Base-by-base conservation (phyloP, 2,113 vertebrate genomes). In the Campylomormyrus numenius region DNA sequence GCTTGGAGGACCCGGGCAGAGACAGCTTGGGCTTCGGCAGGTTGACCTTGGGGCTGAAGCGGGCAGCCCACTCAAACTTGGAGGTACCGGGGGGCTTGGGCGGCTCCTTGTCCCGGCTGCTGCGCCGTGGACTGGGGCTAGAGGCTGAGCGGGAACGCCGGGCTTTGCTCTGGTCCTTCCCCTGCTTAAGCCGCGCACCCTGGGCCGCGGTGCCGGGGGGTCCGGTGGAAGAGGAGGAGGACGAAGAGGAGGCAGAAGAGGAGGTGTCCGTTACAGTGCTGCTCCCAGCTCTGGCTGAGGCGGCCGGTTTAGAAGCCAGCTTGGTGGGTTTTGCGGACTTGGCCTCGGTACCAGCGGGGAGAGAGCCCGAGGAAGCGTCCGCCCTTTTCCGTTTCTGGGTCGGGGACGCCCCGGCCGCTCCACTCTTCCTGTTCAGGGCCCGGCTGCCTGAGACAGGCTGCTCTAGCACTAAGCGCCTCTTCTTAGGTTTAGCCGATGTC, bases 231-330 rank as follows among this genome's bases (percentile, higher is more conserved):
- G 97, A 96, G 84, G 97, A 98, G 0, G 98, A 97, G 19, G 97
- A 97, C 58, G 97, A 99, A 90, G 98, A 97, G 50, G 98, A 98
- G 94, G 98, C 98, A 91, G 98, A 97, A 94, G 98, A 98, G 91
- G 97, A 97, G 90, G 98, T 98, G 96, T 99, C 98, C 24, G 98
- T 98, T 96, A 98, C 97, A 95, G 97, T 97, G 97, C 97, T 98
- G 97, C 98, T 99, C 97, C 98, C 98, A 98, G 98, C 98, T 99
- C 98, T 99, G 98, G 98, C 98, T 97, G 98, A 99, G 97, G 97
- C 94, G 96, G 97, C 98, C 48, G 98, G 98, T 98, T 99, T 99
- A 97, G 98, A 99, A 98, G 98, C 98, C 98, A 99, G 98, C 97
- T 99, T 99, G 98, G 97, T 97, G 95, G 97, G 97, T 99, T 99